Percentiles rank a stretch among this genome's conserved stretches.
These are phyloP conservation scores for Ceyx melanurus DNA, from an alignment of 2,113 vertebrate species.

Conservation along the genomic window DNA sequence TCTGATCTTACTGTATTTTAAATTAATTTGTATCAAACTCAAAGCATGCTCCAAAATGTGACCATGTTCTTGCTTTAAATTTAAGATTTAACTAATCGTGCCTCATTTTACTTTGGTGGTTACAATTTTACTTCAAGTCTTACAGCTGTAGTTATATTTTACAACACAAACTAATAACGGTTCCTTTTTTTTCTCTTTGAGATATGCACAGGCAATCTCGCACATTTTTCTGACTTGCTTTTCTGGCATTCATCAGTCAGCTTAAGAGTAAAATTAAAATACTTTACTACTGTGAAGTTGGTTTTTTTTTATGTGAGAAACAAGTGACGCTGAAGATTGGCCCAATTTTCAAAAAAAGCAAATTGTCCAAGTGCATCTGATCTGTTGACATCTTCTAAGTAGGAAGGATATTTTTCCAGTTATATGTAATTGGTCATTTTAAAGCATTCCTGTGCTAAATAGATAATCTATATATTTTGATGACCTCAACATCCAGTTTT, in stretches of 20 bases:
- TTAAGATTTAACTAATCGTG: background rate
- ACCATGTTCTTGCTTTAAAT: background rate
- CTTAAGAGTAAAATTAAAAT: conserved; percentile 4
- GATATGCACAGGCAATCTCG: background rate
- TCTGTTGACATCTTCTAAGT: background rate
- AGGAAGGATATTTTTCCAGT: background rate
- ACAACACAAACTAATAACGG: background rate
- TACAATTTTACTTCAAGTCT: background rate
- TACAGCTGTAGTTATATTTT: background rate
- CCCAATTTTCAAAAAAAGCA: background rate
- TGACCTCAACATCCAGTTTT: background rate
- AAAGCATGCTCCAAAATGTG: background rate
- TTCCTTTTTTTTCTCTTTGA: background rate
- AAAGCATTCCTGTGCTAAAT: background rate
- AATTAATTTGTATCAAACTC: background rate
- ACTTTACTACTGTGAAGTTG: background rate
- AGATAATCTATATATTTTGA: background rate
- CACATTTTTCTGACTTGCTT: background rate
- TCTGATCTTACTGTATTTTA: background rate
- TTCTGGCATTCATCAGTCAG: background rate
- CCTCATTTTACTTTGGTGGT: background rate
- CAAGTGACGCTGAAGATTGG: background rate
- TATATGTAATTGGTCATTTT: background rate
- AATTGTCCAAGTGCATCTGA: background rate
- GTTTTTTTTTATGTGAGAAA: background rate